A percentile compares a stretch with the other conserved stretches of the same genome.
Evolutionary conservation across 2,888 invertebrate species (phyloP).

Genomic region (Koerneria pararmatus): DNA sequence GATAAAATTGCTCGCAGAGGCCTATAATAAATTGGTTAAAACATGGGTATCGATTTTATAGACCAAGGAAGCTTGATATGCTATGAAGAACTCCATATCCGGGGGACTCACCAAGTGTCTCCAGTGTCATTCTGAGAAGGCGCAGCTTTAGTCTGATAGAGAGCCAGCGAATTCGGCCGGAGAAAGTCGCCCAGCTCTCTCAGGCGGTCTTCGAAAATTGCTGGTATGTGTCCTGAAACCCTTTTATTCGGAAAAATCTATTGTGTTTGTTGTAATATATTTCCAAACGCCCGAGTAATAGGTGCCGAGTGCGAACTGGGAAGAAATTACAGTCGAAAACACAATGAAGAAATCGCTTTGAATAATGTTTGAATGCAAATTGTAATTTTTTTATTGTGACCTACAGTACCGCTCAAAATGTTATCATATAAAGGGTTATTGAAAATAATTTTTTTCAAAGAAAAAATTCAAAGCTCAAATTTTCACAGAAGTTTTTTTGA

Average conservation of each 20-base stretch:
- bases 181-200: constrained; percentile 60
- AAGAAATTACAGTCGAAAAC: no score
- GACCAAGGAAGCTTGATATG: not conserved
- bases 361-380: no score
- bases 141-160: constrained; percentile 63
- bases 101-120: constrained; percentile 32
- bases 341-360: no score
- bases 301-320: no score
- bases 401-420: no score
- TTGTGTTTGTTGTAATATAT: not conserved
- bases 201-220: constrained; percentile 63
- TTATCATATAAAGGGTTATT: no score
- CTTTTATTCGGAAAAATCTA: not conserved
- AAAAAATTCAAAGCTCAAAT: no score
- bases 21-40: not conserved
- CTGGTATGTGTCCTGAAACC: constrained; percentile 49
- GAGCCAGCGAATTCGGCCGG: constrained; percentile 62
- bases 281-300: no score
- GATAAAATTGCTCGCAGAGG: no score
- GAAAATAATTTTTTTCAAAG: no score
- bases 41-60: not conserved
- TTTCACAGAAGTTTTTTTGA: no score
- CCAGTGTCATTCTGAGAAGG: constrained; percentile 65
- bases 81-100: not conserved
- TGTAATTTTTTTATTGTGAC: no score